phyloP scores from a whole-genome alignment of 2,113 vertebrate species.

The Conger conger region DNA sequence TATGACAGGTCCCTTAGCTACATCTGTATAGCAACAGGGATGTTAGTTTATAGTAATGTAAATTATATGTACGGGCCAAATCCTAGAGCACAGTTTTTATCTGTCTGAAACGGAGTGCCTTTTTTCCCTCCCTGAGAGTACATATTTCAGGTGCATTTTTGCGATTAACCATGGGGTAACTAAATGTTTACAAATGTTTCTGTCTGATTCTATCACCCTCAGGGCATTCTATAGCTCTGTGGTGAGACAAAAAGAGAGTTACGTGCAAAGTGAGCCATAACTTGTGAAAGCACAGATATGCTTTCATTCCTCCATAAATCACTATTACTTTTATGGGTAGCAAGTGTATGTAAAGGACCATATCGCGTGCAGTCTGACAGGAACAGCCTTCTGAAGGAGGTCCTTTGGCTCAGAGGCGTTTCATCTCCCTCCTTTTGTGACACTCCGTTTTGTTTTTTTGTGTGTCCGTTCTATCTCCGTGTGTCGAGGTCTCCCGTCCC shows the following conservation, averaged over 20 bases:
- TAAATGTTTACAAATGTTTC: conserved; percentile 11
- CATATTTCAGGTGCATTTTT: conserved; percentile 11
- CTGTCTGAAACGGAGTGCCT: not conserved
- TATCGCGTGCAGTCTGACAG: not conserved
- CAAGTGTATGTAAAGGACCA: not conserved
- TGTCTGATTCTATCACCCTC: not conserved
- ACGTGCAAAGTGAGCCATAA: not conserved
- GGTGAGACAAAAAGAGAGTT: not conserved
- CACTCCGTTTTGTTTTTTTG: not conserved
- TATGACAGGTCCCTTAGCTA: not conserved
- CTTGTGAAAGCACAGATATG: not conserved
- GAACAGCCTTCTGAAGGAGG: not conserved
- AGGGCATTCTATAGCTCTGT: not conserved
- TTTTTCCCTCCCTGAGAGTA: not conserved
- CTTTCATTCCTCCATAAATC: conserved; percentile 1
- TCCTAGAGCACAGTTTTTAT: not conserved
- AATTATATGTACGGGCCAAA: not conserved
- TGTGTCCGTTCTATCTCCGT: not conserved
- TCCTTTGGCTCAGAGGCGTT: not conserved
- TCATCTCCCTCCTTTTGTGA: not conserved
- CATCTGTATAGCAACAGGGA: not conserved
- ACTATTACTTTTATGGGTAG: not conserved
- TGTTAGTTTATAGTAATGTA: not conserved
- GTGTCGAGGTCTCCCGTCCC: not conserved
- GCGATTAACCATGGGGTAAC: not conserved